Evolutionary conservation across 2,113 vertebrate species (phyloP), one percentile per base, ranked within the genome.

Genomic region (Ascaphus truei): DNA sequence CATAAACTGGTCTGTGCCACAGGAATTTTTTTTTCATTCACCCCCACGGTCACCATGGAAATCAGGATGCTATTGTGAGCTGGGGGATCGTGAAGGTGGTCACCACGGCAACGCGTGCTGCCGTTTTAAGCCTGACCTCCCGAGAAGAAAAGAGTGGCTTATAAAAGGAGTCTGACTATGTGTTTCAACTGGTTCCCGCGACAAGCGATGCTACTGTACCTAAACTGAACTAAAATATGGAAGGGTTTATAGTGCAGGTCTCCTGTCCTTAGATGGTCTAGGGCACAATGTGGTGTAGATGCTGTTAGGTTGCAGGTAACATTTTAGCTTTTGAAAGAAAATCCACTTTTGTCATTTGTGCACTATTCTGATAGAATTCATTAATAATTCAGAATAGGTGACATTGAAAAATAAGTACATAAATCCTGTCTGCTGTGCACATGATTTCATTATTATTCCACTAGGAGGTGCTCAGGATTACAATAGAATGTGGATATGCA

Each of bases 71-170:
- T 56, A 27, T 73, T 62, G 73, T 58, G 61, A 69, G 48, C n/a
- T 8, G 4, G 29, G 50, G 50, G 26, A 30, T 66, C 13, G 10
- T 39, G 30, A 12, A 67, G 20, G 51, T 33, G 18, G 68, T 83
- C 69, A 10, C 80, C 74, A 76, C 80, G 74, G 67, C 77, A 81
- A 79, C 78, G 33, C 58, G 59, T 71, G 55, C 53, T 47, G 36
- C 23, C 41, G 47, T 68, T 68, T 58, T 57, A 47, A 68, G 53
- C 30, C 53, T 58, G 65, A 47, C 43, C 60, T 59, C 66, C 66
- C 51, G 33, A 34, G 55, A 59, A 37, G 63, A 66, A 66, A n/a
- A 66, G 51, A 56, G 18, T 37, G 22, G 63, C 63, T 66, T 66
- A 56, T 41, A 31, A 52, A 36, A 43, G 37, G 33, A 64, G n/a